Conservation (phyloP, 23 tunicate genomes). For the Clavelina lepadiformis region DNA sequence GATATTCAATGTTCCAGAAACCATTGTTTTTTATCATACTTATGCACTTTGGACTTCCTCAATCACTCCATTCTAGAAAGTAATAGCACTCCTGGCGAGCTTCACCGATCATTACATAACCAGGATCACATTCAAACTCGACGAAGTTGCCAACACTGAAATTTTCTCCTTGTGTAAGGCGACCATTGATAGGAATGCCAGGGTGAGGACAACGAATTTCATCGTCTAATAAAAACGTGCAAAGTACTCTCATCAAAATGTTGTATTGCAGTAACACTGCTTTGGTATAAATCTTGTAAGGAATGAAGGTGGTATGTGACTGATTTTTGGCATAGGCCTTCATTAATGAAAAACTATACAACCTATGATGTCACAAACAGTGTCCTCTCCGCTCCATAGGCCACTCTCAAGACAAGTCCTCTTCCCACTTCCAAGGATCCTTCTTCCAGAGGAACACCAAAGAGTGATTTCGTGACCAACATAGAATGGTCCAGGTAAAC, state of each 20-base stretch:
- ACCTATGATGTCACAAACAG: slow-evolving; percentile 42
- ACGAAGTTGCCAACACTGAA: slow-evolving; percentile 28
- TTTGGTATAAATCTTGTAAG: too few species aligned
- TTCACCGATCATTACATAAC: slow-evolving; percentile 53
- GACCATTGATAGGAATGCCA: slow-evolving; percentile 49
- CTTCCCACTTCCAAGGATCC: slow-evolving; percentile 27
- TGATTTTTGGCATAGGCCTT: too few species aligned
- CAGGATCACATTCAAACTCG: slow-evolving; percentile 43
- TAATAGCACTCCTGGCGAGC: slow-evolving; percentile 41
- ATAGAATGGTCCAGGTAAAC: slow-evolving; percentile 31
- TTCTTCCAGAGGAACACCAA: slow-evolving; percentile 8
- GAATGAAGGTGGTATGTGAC: too few species aligned
- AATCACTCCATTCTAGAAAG: slow-evolving; percentile 57
- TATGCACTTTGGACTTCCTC: slow-evolving; percentile 52
- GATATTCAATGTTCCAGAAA: too few species aligned
- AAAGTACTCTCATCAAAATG: too few species aligned
- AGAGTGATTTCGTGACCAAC: slow-evolving; percentile 13
- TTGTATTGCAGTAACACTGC: too few species aligned
- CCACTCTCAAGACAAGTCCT: slow-evolving; percentile 39
- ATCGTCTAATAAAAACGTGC: too few species aligned
- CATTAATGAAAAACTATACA: too few species aligned
- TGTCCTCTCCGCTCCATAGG: slow-evolving; percentile 42
- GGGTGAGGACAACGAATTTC: slow-evolving; percentile 74
- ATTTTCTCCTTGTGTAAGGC: not conserved
- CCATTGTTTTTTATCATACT: slow-evolving; percentile 7